Conservation (phyloP, 2,113 vertebrate species). For the Procavia capensis region DNA sequence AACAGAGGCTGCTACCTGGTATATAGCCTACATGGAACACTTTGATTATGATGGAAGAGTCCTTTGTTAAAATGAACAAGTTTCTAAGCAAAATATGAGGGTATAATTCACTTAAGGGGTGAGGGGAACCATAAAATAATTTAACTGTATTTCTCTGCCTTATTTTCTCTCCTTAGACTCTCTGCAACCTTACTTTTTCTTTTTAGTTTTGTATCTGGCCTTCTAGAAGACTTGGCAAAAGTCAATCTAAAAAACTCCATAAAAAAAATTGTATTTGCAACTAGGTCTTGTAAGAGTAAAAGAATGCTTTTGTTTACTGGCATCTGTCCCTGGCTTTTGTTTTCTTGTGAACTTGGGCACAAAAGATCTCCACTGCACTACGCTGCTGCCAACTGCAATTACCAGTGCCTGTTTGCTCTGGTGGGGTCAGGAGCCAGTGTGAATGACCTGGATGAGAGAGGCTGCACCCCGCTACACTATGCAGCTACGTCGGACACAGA, state of each 20-base stretch:
- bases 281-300: background rate
- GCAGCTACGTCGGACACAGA: constrained; percentile 98
- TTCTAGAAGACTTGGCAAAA: constrained; percentile 15
- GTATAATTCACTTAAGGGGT: constrained; percentile 6
- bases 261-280: constrained; percentile 1
- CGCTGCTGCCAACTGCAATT: constrained; percentile 99
- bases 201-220: background rate
- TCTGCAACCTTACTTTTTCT: background rate
- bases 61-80: constrained; percentile 55
- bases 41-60: constrained; percentile 36
- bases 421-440: constrained; percentile 99
- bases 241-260: background rate
- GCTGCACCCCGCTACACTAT: constrained; percentile 98
- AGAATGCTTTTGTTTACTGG: constrained; percentile 66
- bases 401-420: constrained; percentile 99
- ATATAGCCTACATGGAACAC: background rate
- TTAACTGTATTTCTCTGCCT: constrained; percentile 1
- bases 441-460: constrained; percentile 97
- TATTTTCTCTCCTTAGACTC: constrained; percentile 1
- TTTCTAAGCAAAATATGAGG: constrained; percentile 38
- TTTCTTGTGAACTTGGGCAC: constrained; percentile 79
- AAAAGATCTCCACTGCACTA: constrained; percentile 98
- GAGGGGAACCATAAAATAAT: background rate
- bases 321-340: constrained; percentile 76
- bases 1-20: background rate